Base-by-base conservation (phyloP, 2,113 vertebrate species). In the Nymphicus hollandicus region DNA sequence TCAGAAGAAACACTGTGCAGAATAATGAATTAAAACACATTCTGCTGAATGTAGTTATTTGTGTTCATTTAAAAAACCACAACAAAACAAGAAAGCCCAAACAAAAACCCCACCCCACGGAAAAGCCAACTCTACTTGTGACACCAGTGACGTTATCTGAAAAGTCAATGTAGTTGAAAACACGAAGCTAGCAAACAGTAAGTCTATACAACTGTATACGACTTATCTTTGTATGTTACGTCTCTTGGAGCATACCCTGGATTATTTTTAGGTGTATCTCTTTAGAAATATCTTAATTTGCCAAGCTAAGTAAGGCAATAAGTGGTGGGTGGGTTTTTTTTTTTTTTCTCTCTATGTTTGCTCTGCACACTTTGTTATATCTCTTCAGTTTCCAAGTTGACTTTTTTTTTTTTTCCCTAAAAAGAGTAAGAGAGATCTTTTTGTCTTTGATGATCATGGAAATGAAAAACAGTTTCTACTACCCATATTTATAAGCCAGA, bases 401-500 rank as follows among this genome's bases (percentile, higher is more conserved):
- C 35, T 88, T 91, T 78, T 61, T 44, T 69, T 88, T 49, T 65
- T 76, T 27, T 49, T 43, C n/a, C n/a, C n/a, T n/a, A n/a, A n/a
- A n/a, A 31, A 28, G 15, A 24, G 63, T 85, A 66, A 88, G 63
- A 50, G 41, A 92, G 15, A 33, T 78, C 50, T 69, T 94, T 81
- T 80, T 92, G 43, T 49, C 87, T 93, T 81, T 88, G 50, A 52
- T 63, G 53, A 35, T 83, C 13, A 76, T 50, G 31, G 55, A 88
- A 93, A 73, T 16, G 53, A 91, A 81, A 20, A 66, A 33, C 15
- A 69, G 49, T 35, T 71, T 70, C 71, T 89, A 58, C 55, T 91
- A 82, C 22, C 37, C 27, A 25, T 92, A 78, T 92, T 94, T 96
- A 82, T 78, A 88, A 97, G 78, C 68, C 84, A 93, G 94, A 90